These are phyloP conservation scores for Acanthosoma haemorrhoidale DNA, from an alignment of 2,888 invertebrate genomes.

Conservation along the genomic window DNA sequence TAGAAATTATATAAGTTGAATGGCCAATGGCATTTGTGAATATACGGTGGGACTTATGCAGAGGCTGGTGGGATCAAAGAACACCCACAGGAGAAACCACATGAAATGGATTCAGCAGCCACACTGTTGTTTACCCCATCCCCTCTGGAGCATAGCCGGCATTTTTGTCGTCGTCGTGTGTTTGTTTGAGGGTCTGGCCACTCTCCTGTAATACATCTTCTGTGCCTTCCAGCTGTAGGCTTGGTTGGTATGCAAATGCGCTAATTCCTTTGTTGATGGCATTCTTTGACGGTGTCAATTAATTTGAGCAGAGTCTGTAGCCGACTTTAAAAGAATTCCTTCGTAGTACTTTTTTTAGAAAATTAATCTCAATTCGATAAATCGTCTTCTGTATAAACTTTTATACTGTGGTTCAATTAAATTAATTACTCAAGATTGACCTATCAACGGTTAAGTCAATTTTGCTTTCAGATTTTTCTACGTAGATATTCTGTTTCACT, in stretches of 20 bases:
- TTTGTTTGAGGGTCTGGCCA: background rate
- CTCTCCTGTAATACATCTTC: background rate
- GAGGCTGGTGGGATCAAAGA: constrained; percentile 4
- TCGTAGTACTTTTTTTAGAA: too few species aligned
- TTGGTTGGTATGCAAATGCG: background rate
- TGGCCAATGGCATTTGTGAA: background rate
- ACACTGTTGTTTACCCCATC: background rate
- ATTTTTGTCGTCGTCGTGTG: constrained; percentile 10
- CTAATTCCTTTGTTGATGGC: background rate
- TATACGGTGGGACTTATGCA: background rate
- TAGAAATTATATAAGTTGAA: too few species aligned
- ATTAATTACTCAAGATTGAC: too few species aligned
- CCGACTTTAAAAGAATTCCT: background rate
- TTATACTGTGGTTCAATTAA: too few species aligned
- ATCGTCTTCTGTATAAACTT: too few species aligned
- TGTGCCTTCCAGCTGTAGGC: background rate
- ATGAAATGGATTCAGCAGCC: background rate
- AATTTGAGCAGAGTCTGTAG: background rate
- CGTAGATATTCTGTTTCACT: too few species aligned
- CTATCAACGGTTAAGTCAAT: too few species aligned
- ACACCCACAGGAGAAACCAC: background rate
- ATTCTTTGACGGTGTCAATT: background rate
- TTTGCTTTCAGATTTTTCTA: too few species aligned
- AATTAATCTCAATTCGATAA: too few species aligned
- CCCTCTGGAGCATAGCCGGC: background rate